Conservation (phyloP, 2,888 invertebrate genomes). For the Meliscaeva auricollis region DNA sequence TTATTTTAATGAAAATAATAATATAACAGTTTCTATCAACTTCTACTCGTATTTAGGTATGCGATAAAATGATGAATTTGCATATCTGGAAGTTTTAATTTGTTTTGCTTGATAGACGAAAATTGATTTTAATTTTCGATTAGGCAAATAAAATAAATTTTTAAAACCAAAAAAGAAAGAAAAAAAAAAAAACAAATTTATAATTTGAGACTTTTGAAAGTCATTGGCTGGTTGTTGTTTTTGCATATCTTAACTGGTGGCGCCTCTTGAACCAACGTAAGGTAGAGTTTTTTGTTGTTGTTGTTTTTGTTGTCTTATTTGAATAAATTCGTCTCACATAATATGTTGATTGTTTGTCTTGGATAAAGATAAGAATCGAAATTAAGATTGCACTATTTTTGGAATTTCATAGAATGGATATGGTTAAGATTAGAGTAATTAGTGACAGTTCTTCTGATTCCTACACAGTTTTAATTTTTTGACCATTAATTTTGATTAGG, state of each 20-base stretch:
- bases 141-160: constrained; percentile 9
- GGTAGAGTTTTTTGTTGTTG: background rate
- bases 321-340: background rate
- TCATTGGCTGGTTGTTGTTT: background rate
- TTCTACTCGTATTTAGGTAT: constrained; percentile 42
- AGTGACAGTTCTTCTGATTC: no score
- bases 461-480: no score
- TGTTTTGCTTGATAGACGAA: constrained; percentile 20
- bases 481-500: no score
- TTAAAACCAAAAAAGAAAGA: background rate
- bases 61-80: constrained; percentile 62
- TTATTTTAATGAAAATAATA: background rate
- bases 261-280: constrained; percentile 1
- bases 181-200: background rate
- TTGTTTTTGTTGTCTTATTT: no score
- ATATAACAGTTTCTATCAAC: background rate
- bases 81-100: constrained; percentile 59
- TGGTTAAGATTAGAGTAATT: no score
- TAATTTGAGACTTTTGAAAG: constrained; percentile 3
- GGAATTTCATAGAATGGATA: no score
- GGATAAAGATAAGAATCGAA: background rate
- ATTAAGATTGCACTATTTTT: no score
- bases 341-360: background rate
- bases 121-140: constrained; percentile 37
- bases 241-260: background rate